Conservation (phyloP, 2,797 vertebrate genomes). For the Passerculus sandwichensis region DNA sequence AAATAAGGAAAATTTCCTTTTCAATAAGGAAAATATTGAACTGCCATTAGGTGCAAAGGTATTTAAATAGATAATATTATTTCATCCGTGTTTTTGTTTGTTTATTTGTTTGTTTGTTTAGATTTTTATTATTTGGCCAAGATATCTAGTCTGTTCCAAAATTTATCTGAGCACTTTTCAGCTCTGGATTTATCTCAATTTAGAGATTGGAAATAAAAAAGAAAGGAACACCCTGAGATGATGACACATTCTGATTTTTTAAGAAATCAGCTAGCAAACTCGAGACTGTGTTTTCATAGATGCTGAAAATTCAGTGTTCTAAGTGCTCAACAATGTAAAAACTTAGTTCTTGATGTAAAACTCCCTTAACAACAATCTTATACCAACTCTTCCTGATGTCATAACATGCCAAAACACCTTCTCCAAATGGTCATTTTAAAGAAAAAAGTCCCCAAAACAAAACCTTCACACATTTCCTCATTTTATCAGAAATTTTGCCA, state of each 20-base stretch:
- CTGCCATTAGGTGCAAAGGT: not conserved
- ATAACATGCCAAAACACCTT: not conserved
- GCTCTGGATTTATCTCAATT: not conserved
- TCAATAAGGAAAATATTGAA: not conserved
- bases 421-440: not conserved
- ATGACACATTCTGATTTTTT: not conserved
- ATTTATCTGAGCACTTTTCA: not conserved
- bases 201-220: not conserved
- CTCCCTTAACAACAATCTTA: not conserved
- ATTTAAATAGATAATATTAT: not conserved
- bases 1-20: not conserved
- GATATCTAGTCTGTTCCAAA: not conserved
- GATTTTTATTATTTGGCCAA: not conserved
- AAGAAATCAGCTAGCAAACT: not conserved
- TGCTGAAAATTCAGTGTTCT: not conserved
- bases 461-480: not conserved
- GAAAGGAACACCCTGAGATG: not conserved
- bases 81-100: accelerated
- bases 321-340: not conserved
- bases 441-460: not conserved
- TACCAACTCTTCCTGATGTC: not conserved
- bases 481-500: not conserved
- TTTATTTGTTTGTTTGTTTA: not conserved
- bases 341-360: not conserved
- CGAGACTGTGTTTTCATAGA: not conserved